phyloP scores from a whole-genome alignment of 2,113 vertebrate genomes.

The Ictidomys tridecemlineatus region DNA sequence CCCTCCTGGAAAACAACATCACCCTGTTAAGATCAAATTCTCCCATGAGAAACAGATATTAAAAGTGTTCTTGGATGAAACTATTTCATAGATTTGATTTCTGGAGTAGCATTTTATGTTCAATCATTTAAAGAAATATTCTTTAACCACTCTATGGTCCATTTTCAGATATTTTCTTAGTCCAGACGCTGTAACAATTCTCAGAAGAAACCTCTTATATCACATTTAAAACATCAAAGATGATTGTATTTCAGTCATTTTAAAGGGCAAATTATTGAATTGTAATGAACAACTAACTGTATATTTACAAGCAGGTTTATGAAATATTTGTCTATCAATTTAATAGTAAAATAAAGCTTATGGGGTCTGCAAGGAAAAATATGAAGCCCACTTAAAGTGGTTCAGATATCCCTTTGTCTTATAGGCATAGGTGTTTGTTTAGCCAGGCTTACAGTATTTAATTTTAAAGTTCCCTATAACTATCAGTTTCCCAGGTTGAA shows the following conservation, averaged over 20 bases:
- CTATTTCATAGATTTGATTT: constrained; percentile 86
- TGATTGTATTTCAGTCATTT: constrained; percentile 82
- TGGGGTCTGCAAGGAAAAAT: constrained; percentile 79
- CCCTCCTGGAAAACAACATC: constrained; percentile 85
- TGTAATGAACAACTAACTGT: constrained; percentile 79
- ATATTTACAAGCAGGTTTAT: constrained; percentile 85
- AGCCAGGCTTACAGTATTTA: constrained; percentile 87
- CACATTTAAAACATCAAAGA: constrained; percentile 83
- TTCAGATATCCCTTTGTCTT: constrained; percentile 84
- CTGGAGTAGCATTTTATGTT: constrained; percentile 82
- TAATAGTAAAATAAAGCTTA: constrained; percentile 79
- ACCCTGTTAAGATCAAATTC: constrained; percentile 88
- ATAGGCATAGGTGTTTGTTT: constrained; percentile 85
- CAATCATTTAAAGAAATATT: constrained; percentile 85
- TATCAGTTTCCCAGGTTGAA: constrained; percentile 85
- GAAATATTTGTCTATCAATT: constrained; percentile 85
- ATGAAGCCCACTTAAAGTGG: constrained; percentile 85
- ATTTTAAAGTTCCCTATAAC: constrained; percentile 86
- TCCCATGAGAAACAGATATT: constrained; percentile 83
- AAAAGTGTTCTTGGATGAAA: constrained; percentile 84
- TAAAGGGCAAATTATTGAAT: constrained; percentile 82
- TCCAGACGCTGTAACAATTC: constrained; percentile 86
- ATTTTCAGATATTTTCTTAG: constrained; percentile 86
- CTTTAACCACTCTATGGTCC: constrained; percentile 85
- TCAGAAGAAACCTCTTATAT: constrained; percentile 85